Evolutionary conservation across 53 echinoderm and acorn worm genomes (phyloP), one percentile per base, ranked within the genome.

Genomic region (Stichopus horrens): DNA sequence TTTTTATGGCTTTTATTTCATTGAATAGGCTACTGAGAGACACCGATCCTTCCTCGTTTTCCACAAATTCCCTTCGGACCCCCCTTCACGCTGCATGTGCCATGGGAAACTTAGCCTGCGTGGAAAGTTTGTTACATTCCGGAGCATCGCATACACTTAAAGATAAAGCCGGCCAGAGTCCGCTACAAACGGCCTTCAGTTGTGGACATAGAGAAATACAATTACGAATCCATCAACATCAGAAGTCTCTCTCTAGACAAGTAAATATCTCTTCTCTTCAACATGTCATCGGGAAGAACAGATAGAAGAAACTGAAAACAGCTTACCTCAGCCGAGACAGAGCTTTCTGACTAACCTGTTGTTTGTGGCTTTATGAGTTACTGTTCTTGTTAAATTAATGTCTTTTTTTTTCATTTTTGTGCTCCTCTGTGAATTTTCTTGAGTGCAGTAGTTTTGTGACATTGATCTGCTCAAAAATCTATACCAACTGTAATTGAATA

Each of bases 11-110:
- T 37, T 37, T 37, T 37, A 37, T 37, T 16, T 86, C 51, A 20
- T 86, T 67, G 65, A 37, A 37, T 74, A 95, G 96, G 83, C 76
- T 93, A 87, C 75, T 95, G 9, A 75, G 75, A 5, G 92, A 92
- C 58, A 94, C 90, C 14, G 93, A 90, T 23, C 66, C 86, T 55
- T 80, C 89, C 0, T 91, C 93, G 83, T 81, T 87, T 0, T 87
- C 86, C 86, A 92, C 93, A 0, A 89, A 93, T 7, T 89, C 93
- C 0, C 93, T 93, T 9, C 90, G 96, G 5, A 94, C 96, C 7
- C 90, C 96, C 73, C 92, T 96, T 16, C 96, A 96, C 60, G 90
- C 92, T 63, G 96, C 96, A 22, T 93, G 94, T 76, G 96, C 94
- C 23, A 93, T 93, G 94, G 96, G 96, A 7, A 96, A 94, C 71